Conservation (phyloP, 1,140 invertebrate species). For the Sminthurides bifidus region DNA sequence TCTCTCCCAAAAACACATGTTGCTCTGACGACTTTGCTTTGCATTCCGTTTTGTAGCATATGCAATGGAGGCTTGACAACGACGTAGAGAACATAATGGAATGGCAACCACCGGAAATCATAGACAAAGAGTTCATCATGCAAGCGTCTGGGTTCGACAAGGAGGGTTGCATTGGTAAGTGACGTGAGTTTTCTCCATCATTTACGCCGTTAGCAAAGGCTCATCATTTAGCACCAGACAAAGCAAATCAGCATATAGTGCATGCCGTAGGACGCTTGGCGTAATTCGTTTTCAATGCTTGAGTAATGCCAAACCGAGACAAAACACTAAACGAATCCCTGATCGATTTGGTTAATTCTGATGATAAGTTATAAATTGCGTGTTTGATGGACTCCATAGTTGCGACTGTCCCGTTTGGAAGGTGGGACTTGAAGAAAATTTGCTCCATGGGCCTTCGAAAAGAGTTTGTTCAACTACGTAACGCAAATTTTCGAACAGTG, state of each 20-base stretch:
- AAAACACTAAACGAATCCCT: neutral
- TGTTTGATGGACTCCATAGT: slow-evolving; percentile 8
- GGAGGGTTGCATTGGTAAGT: slow-evolving; percentile 56
- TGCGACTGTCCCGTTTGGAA: slow-evolving; percentile 17
- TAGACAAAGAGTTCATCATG: slow-evolving; percentile 59
- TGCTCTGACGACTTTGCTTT: no score
- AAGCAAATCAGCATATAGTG: no score
- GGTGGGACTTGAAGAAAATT: slow-evolving; percentile 20
- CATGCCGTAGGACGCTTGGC: no score
- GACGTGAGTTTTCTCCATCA: no score
- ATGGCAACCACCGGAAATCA: slow-evolving; percentile 57
- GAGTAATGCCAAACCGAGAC: neutral
- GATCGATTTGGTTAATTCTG: neutral
- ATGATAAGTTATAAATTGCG: neutral
- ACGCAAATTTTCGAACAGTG: slow-evolving; percentile 14
- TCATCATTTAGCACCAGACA: no score
- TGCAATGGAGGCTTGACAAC: no score
- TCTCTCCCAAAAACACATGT: no score
- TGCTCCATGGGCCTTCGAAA: neutral
- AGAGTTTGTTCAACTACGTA: slow-evolving; percentile 11
- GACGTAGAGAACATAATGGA: slow-evolving; percentile 53
- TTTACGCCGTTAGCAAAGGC: no score
- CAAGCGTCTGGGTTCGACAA: slow-evolving; percentile 68
- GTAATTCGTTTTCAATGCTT: neutral
- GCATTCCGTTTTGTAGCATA: no score